Evolutionary conservation across 2,888 invertebrate genomes (phyloP).

Genomic region (Tenodera sinensis): DNA sequence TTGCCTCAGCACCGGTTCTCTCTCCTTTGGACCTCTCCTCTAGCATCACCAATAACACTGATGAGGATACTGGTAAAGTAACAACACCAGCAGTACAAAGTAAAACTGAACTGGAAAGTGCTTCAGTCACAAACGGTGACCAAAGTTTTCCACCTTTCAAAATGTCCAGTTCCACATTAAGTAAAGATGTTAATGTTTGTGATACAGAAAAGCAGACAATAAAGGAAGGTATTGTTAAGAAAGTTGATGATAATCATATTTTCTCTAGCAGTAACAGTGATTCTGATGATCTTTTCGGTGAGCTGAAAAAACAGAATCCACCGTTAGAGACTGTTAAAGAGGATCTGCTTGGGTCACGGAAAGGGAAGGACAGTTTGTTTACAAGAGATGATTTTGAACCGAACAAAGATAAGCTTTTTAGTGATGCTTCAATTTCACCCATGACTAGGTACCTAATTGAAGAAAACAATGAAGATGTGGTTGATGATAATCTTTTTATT

Average conservation of each 20-base stretch:
- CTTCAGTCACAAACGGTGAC: neutral
- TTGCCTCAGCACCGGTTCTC: slow-evolving; percentile 43
- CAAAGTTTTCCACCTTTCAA: neutral
- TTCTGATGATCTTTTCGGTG: neutral
- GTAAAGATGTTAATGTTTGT: neutral
- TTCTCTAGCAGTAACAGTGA: neutral
- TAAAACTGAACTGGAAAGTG: neutral
- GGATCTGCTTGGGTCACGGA: neutral
- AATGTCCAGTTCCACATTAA: neutral
- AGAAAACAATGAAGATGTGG: neutral
- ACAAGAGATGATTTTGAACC: neutral
- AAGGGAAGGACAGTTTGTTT: neutral
- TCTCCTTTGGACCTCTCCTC: slow-evolving; percentile 38
- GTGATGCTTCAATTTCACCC: neutral
- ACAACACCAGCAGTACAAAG: neutral
- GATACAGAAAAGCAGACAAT: neutral
- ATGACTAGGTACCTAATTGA: neutral
- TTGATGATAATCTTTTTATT: neutral
- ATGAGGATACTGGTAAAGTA: neutral
- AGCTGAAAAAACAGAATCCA: neutral
- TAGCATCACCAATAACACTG: neutral
- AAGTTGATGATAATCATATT: neutral
- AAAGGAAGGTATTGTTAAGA: neutral
- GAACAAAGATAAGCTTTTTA: neutral
- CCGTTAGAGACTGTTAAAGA: neutral